Conservation (phyloP, 2,113 vertebrate species). For the Varanus komodoensis region DNA sequence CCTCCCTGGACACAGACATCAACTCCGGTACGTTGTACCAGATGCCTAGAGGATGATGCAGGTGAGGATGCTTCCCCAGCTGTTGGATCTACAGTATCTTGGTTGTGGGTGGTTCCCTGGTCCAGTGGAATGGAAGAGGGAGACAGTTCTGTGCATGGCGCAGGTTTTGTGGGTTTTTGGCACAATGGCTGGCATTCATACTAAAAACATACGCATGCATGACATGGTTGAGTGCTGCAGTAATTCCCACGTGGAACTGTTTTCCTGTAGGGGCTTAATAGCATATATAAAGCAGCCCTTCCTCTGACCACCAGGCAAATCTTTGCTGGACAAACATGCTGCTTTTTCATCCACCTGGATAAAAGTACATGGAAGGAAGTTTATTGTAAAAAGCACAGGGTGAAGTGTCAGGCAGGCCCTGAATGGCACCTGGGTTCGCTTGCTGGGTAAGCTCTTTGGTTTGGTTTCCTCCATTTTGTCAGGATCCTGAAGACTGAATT, state of each 20-base stretch:
- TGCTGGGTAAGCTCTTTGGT: not conserved
- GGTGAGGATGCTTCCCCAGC: too few species aligned
- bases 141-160: not conserved
- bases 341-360: not conserved
- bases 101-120: not conserved
- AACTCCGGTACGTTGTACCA: too few species aligned
- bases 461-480: not conserved
- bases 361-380: not conserved
- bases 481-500: not conserved
- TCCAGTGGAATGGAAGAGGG: not conserved
- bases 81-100: too few species aligned
- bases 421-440: not conserved
- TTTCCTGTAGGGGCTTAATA: not conserved
- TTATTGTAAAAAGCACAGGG: not conserved
- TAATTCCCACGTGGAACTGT: not conserved
- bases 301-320: not conserved
- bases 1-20: too few species aligned
- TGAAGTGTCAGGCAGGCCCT: not conserved
- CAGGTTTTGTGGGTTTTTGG: not conserved
- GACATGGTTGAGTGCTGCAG: not conserved
- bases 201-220: not conserved
- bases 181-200: not conserved
- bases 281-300: not conserved
- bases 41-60: too few species aligned
- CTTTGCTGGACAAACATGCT: not conserved